Conservation (phyloP, 1,140 invertebrate species). For the Pogonomyrmex californicus region DNA sequence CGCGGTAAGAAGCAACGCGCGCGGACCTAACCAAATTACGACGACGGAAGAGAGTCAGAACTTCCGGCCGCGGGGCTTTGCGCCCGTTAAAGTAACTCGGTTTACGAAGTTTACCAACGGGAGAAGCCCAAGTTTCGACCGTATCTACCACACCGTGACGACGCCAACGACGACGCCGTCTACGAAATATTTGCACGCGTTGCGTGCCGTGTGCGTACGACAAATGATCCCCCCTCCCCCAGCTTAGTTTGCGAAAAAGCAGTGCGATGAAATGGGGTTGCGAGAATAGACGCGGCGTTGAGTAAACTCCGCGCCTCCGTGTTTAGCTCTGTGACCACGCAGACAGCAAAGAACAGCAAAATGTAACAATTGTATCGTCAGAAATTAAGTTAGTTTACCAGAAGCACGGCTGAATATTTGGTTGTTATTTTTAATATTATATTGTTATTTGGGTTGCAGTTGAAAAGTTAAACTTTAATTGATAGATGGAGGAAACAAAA, state of each 20-base stretch:
- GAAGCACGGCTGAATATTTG: neutral
- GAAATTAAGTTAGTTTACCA: neutral
- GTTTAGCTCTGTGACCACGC: neutral
- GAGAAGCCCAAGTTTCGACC: conserved; percentile 63
- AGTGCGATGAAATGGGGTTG: conserved; percentile 1
- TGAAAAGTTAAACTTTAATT: neutral
- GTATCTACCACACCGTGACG: conserved; percentile 48
- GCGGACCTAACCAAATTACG: conserved; percentile 72
- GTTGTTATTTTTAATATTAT: neutral
- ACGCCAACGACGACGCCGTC: conserved; percentile 9
- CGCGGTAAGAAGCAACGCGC: conserved; percentile 70
- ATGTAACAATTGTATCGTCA: neutral
- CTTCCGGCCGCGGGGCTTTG: conserved; percentile 58
- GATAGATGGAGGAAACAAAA: neutral
- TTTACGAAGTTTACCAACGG: conserved; percentile 76
- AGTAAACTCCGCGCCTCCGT: neutral
- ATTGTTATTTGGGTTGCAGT: neutral
- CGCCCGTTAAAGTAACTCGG: conserved; percentile 75
- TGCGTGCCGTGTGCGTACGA: conserved; percentile 29
- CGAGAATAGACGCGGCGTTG: neutral
- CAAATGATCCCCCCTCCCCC: conserved; percentile 15
- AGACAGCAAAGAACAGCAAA: neutral
- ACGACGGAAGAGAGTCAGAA: conserved; percentile 68
- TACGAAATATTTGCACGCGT: conserved; percentile 60
- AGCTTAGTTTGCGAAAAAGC: conserved; percentile 49